These are phyloP conservation scores for Cataglyphis albicans DNA, from an alignment of 2,888 invertebrate genomes.

Conservation along the genomic window DNA sequence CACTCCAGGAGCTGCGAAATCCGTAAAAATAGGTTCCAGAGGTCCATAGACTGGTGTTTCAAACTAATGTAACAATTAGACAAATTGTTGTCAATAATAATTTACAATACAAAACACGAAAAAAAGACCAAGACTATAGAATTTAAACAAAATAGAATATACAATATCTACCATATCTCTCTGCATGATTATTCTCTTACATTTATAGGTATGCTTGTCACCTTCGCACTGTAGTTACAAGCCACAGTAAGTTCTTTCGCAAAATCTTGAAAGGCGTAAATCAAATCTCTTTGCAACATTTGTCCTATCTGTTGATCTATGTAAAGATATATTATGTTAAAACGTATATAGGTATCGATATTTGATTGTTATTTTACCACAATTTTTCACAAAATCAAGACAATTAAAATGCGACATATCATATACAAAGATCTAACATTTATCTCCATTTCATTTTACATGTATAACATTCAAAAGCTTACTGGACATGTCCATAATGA, in stretches of 20 bases:
- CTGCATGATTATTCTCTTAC: conserved; percentile 86
- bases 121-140: conserved; percentile 15
- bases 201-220: conserved; percentile 88
- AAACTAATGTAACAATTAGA: conserved; percentile 86
- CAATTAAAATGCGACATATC: not conserved
- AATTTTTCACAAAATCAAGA: not conserved
- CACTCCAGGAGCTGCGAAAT: conserved; percentile 97
- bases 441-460: not conserved
- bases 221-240: conserved; percentile 89
- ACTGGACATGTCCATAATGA: conserved; percentile 95
- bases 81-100: conserved; percentile 16
- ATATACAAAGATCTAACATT: not conserved
- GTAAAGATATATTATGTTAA: conserved; percentile 56
- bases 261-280: conserved; percentile 91
- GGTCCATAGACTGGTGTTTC: conserved; percentile 92
- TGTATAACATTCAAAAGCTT: conserved; percentile 79
- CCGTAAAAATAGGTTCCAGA: conserved; percentile 93
- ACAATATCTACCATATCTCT: not conserved
- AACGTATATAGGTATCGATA: not conserved
- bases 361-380: not conserved
- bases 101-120: not conserved
- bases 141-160: conserved; percentile 1
- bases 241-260: conserved; percentile 88
- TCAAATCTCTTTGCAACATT: conserved; percentile 91
- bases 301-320: conserved; percentile 96